A percentile compares a stretch with the other conserved stretches of the same genome.
Evolutionary conservation across 37 sponge, comb jelly and placozoan species (phyloP).

Genomic region (Amphimedon queenslandica): DNA sequence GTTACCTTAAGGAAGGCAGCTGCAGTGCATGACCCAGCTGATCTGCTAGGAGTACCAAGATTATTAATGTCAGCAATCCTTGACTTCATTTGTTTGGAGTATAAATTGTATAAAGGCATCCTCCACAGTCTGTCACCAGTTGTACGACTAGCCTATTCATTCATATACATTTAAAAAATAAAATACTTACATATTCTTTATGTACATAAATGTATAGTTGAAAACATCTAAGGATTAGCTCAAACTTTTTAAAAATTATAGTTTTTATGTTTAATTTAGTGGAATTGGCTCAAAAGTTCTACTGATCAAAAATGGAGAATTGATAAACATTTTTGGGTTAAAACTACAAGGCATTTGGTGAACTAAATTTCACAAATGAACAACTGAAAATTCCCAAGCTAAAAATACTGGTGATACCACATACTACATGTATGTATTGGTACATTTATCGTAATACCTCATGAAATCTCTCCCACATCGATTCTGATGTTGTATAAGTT

Average conservation of each 20-base stretch:
- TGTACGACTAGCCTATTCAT: conserved; percentile 46
- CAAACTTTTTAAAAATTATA: too few relatives aligned
- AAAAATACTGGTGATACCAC: too few relatives aligned
- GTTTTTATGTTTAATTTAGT: neutral
- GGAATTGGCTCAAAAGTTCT: neutral
- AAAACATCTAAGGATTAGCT: too few relatives aligned
- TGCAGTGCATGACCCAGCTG: conserved; percentile 89
- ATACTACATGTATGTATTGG: too few relatives aligned
- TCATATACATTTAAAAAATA: too few relatives aligned
- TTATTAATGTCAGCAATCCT: conserved; percentile 84
- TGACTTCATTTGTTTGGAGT: conserved; percentile 77
- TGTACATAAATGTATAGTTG: too few relatives aligned
- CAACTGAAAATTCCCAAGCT: too few relatives aligned
- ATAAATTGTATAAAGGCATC: conserved; percentile 85
- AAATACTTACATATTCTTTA: too few relatives aligned
- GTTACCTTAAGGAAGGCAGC: conserved; percentile 81
- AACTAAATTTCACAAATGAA: neutral
- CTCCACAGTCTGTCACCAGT: conserved; percentile 88
- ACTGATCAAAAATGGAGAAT: neutral
- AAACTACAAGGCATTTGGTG: neutral
- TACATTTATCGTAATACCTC: too few relatives aligned
- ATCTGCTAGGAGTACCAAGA: conserved; percentile 50
- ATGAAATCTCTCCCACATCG: conserved; percentile 68
- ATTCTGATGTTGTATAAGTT: conserved; percentile 55
- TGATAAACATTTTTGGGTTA: neutral